Evolutionary conservation across 2,888 invertebrate genomes (phyloP).

Genomic region (Cheilosia grossa): DNA sequence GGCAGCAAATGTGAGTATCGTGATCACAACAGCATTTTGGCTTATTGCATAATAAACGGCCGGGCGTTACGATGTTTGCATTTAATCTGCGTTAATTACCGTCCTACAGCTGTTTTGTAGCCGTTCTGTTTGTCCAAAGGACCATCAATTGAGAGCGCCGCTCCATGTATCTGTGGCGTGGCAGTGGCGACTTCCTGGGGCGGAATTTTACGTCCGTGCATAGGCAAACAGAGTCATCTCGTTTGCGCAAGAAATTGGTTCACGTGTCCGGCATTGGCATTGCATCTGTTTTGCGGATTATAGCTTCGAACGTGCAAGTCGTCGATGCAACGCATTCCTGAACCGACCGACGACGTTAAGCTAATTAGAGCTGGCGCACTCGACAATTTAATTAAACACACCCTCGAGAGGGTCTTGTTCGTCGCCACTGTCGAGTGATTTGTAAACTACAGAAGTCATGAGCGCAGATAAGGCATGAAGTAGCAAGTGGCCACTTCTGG

Average conservation of each 20-base stretch:
- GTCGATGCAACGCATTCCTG: conserved; percentile 32
- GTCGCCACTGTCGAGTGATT: conserved; percentile 59
- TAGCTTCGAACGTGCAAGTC: background rate
- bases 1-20: conserved; percentile 57
- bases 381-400: conserved; percentile 71
- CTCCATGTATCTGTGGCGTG: conserved; percentile 6
- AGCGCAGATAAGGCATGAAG: conserved; percentile 69
- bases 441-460: conserved; percentile 72
- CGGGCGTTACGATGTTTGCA: conserved; percentile 73
- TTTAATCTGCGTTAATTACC: conserved; percentile 72
- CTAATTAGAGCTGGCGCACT: conserved; percentile 60
- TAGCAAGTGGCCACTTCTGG: conserved; percentile 71
- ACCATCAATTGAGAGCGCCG: conserved; percentile 10
- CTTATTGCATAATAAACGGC: conserved; percentile 73
- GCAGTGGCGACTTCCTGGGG: conserved; percentile 75
- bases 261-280: background rate
- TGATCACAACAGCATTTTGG: conserved; percentile 63
- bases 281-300: conserved; percentile 51
- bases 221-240: conserved; percentile 24
- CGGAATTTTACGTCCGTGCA: conserved; percentile 18
- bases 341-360: conserved; percentile 44
- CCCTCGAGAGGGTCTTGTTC: conserved; percentile 58
- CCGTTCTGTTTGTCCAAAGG: conserved; percentile 41
- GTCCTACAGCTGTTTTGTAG: conserved; percentile 65
- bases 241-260: conserved; percentile 28